Conservation (phyloP, 2,797 vertebrate genomes). For the Hippopotamyrus pictus region DNA sequence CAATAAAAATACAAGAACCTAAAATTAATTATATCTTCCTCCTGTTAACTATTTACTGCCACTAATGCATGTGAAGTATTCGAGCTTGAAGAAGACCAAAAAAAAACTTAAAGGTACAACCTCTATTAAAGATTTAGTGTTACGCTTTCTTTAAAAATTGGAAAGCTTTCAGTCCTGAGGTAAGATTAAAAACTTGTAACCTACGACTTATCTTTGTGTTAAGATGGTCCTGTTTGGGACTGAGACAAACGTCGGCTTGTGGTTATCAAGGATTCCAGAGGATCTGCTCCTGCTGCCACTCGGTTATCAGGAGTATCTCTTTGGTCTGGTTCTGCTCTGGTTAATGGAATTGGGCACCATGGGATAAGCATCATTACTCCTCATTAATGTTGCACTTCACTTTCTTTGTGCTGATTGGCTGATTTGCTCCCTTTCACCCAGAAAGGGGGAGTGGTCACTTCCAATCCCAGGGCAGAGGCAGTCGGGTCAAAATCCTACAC, state of each 20-base stretch:
- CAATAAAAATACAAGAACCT: not conserved
- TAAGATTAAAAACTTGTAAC: not conserved
- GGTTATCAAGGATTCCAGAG: not conserved
- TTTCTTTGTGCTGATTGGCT: not conserved
- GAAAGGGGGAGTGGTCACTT: not conserved
- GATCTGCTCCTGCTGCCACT: not conserved
- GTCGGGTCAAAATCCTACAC: not conserved
- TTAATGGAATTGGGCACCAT: not conserved
- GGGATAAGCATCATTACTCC: not conserved
- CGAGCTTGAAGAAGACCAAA: not conserved
- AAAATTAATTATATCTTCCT: not conserved
- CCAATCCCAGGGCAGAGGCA: not conserved
- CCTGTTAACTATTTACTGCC: not conserved
- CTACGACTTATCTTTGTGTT: not conserved
- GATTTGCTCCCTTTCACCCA: not conserved
- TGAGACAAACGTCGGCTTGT: not conserved
- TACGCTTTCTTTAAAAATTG: not conserved
- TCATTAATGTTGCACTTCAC: not conserved
- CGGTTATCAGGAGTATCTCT: not conserved
- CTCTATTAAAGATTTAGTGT: not conserved
- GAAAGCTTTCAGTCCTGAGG: not conserved
- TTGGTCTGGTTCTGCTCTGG: not conserved
- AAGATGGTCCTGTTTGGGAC: not conserved
- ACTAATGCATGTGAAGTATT: not conserved
- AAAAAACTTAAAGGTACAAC: not conserved